phyloP scores from a whole-genome alignment of 1,140 invertebrate genomes.

The Pseudomyrmex pallidus region DNA sequence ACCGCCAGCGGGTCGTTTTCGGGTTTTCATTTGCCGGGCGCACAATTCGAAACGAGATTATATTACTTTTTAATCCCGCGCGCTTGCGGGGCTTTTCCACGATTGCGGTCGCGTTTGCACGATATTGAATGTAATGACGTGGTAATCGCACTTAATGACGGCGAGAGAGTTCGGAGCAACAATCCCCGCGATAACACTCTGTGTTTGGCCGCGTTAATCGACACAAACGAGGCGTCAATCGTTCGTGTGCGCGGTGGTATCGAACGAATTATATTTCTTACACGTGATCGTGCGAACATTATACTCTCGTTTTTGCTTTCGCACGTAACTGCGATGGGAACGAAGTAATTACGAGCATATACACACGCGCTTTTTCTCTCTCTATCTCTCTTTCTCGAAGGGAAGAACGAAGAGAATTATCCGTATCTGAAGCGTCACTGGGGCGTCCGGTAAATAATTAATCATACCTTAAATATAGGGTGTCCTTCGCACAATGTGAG shows the following conservation, averaged over 20 bases:
- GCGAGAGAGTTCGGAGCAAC: constrained; percentile 16
- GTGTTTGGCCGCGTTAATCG: neutral
- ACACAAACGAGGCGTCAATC: constrained; percentile 23
- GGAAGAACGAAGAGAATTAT: constrained; percentile 5
- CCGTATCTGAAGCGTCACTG: constrained; percentile 38
- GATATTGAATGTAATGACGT: constrained; percentile 33
- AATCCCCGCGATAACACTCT: constrained; percentile 11
- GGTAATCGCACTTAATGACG: constrained; percentile 37
- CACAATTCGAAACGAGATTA: constrained; percentile 43
- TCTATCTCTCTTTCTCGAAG: no score
- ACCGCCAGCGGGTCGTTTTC: constrained; percentile 11
- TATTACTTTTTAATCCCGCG: constrained; percentile 56
- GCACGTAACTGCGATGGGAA: constrained; percentile 62
- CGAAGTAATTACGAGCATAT: constrained; percentile 72
- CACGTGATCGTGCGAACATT: neutral
- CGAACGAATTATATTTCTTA: neutral
- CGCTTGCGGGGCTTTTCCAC: constrained; percentile 21
- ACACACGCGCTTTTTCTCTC: neutral
- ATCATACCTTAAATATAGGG: constrained; percentile 80
- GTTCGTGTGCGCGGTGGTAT: constrained; percentile 6
- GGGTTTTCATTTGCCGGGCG: constrained; percentile 44
- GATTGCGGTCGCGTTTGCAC: constrained; percentile 23
- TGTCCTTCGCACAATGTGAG: constrained; percentile 68
- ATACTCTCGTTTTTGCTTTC: constrained; percentile 32
- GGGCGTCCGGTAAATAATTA: constrained; percentile 80